Conservation (phyloP, 1,140 invertebrate genomes). For the Drusus annulatus region DNA sequence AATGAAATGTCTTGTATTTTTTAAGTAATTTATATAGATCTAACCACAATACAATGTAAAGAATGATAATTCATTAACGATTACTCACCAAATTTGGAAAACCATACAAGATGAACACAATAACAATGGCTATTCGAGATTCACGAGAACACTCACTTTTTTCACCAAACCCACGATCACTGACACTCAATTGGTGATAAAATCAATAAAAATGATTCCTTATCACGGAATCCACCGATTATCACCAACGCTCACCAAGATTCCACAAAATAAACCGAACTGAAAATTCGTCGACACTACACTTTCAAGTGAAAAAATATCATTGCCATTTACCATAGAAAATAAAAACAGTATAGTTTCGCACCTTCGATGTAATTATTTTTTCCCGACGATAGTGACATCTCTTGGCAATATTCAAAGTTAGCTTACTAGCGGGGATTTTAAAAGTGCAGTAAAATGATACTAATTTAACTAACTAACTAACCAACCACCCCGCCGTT, state of each 20-base stretch:
- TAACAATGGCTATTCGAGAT: slow-evolving; percentile 14
- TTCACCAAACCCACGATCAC: slow-evolving; percentile 1
- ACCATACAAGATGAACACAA: slow-evolving; percentile 33
- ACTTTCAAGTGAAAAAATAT: slow-evolving; percentile 21
- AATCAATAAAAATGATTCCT: slow-evolving; percentile 1
- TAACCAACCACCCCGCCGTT: too few species aligned
- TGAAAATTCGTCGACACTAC: slow-evolving; percentile 6
- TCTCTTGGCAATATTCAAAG: background rate
- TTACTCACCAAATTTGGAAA: slow-evolving; percentile 28
- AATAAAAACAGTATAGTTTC: background rate
- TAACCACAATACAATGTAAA: background rate
- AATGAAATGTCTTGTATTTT: too few species aligned
- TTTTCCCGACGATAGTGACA: background rate
- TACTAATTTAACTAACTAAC: too few species aligned
- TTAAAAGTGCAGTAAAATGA: too few species aligned
- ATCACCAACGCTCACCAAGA: background rate
- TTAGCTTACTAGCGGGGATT: background rate
- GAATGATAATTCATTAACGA: background rate
- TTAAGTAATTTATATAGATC: too few species aligned
- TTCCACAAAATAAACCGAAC: slow-evolving; percentile 6
- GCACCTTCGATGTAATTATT: slow-evolving; percentile 2
- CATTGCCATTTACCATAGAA: slow-evolving; percentile 9
- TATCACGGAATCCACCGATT: background rate
- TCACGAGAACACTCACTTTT: too few species aligned
- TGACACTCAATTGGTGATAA: background rate